A percentile compares a stretch with the other conserved stretches of the same genome.
Conservation (phyloP, 2,113 vertebrate species). For the Numenius arquata region DNA sequence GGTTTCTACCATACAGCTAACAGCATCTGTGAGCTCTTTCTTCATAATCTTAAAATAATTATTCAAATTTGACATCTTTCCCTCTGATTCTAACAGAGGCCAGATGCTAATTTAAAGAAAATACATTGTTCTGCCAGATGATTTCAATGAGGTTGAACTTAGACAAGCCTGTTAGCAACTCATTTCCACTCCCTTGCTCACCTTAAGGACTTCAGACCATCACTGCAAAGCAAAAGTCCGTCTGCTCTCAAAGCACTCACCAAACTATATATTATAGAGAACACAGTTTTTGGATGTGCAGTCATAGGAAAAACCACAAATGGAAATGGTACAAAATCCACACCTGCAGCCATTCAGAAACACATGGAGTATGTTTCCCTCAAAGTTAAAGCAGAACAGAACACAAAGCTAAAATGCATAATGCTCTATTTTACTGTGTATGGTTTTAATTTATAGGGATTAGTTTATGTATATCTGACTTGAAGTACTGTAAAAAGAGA, state of each 20-base stretch:
- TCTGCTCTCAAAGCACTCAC: not conserved
- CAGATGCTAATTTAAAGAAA: not conserved
- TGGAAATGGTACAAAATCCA: conserved; percentile 33
- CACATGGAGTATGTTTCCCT: not conserved
- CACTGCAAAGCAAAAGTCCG: not conserved
- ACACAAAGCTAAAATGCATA: not conserved
- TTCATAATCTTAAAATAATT: conserved; percentile 30
- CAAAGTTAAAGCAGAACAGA: conserved; percentile 41
- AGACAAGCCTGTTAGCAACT: not conserved
- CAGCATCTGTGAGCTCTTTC: not conserved
- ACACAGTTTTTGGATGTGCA: conserved; percentile 6
- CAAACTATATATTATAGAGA: not conserved
- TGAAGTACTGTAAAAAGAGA: not conserved
- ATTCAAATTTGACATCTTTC: not conserved
- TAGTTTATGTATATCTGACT: not conserved
- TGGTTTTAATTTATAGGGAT: conserved; percentile 36
- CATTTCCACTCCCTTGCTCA: not conserved
- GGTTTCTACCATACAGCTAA: not conserved
- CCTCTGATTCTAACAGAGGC: not conserved
- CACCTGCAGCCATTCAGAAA: conserved; percentile 49
- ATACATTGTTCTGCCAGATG: not conserved
- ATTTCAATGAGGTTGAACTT: not conserved
- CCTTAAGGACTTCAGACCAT: not conserved
- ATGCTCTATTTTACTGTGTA: conserved; percentile 1
- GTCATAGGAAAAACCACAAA: conserved; percentile 35